Percentiles rank a stretch among this genome's conserved stretches.
Conservation (phyloP, 1,140 invertebrate species). For the Diorhabda elongata region DNA sequence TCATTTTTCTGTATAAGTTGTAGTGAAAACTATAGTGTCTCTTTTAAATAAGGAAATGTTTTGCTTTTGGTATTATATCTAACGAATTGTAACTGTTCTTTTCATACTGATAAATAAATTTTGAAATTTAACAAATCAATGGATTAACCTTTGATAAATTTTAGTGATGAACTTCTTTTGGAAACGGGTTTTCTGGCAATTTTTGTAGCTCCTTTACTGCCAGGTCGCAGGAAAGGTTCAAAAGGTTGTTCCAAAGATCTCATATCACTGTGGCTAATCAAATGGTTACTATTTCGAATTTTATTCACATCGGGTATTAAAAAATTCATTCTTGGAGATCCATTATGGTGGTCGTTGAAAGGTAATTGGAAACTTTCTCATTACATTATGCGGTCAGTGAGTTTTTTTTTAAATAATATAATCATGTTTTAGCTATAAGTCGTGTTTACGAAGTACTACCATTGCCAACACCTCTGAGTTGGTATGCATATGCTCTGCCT, state of each 20-base stretch:
- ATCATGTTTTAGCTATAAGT: constrained; percentile 57
- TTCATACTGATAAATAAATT: no score
- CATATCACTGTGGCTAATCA: constrained; percentile 68
- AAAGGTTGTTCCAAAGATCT: constrained; percentile 51
- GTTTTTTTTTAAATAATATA: background rate
- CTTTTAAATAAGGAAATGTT: no score
- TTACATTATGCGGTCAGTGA: background rate
- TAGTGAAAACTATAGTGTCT: no score
- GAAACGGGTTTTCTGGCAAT: constrained; percentile 75
- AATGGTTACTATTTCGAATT: constrained; percentile 75
- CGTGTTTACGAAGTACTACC: constrained; percentile 75
- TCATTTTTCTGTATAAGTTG: no score
- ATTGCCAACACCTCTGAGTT: constrained; percentile 65
- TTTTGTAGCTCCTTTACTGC: constrained; percentile 61
- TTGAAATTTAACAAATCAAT: no score
- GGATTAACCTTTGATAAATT: no score
- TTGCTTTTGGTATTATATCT: no score
- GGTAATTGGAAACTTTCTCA: constrained; percentile 51
- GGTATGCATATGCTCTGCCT: constrained; percentile 67
- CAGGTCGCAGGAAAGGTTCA: constrained; percentile 43
- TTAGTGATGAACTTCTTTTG: constrained; percentile 71
- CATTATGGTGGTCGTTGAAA: constrained; percentile 77
- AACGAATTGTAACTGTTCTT: no score
- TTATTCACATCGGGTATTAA: constrained; percentile 73
- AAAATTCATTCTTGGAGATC: constrained; percentile 72